Percentiles rank a stretch among this genome's conserved stretches.
These are phyloP conservation scores for Gallirallus australis DNA, from an alignment of 2,797 vertebrate species.

Conservation along the genomic window DNA sequence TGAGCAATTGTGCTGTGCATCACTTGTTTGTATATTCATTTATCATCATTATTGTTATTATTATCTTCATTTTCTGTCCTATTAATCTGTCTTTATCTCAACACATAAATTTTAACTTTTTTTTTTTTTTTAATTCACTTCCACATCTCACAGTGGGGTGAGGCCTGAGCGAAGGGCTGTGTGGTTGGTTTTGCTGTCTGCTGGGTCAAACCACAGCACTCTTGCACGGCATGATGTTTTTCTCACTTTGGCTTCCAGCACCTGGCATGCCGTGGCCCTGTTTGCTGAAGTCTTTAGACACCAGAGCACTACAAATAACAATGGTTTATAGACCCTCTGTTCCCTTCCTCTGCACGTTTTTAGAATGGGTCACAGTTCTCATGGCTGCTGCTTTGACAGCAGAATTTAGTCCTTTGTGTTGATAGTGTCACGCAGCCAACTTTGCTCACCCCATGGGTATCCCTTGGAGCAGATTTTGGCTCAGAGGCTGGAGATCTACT, in stretches of 20 bases:
- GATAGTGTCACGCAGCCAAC: not conserved
- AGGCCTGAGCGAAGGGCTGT: no score
- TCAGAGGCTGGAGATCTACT: constrained; percentile 2
- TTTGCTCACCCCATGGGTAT: not conserved
- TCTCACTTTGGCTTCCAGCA: not conserved
- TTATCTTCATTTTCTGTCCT: no score
- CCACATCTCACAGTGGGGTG: no score
- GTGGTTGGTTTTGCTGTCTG: no score
- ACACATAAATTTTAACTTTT: no score
- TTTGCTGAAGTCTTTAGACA: not conserved
- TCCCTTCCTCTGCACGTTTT: not conserved
- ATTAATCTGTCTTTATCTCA: no score
- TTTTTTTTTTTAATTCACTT: no score
- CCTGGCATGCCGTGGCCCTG: not conserved
- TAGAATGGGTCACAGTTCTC: not conserved
- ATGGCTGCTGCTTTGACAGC: constrained; percentile 29
- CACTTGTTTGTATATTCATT: no score
- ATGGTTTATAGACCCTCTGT: not conserved
- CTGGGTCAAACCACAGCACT: not conserved
- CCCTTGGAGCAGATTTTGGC: constrained; percentile 32
- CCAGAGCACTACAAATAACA: not conserved
- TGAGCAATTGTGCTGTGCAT: no score
- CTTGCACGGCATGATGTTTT: not conserved
- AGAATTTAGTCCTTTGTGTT: constrained; percentile 41
- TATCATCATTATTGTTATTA: no score